A percentile compares a stretch with the other conserved stretches of the same genome.
phyloP scores from a whole-genome alignment of 1,140 invertebrate genomes.

The Aporrectodea caliginosa region DNA sequence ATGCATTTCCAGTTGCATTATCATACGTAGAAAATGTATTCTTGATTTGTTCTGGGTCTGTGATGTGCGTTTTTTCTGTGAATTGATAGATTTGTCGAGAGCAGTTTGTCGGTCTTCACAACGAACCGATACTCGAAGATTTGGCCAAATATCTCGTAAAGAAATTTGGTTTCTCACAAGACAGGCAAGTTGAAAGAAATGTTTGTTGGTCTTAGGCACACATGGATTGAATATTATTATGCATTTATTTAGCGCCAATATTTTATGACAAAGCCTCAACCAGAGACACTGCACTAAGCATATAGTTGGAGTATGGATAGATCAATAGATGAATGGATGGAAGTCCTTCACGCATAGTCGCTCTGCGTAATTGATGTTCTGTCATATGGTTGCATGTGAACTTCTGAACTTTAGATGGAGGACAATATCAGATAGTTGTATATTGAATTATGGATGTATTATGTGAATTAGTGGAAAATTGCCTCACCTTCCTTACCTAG shows the following conservation, averaged over 20 bases:
- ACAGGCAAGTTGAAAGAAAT: slow-evolving; percentile 5
- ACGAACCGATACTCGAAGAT: slow-evolving; percentile 84
- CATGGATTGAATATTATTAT: background rate
- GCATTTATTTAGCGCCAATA: background rate
- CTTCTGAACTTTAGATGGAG: background rate
- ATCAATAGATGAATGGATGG: no score
- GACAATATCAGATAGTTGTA: background rate
- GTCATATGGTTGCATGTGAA: no score
- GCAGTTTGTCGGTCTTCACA: slow-evolving; percentile 92
- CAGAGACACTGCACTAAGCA: no score
- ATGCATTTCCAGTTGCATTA: no score
- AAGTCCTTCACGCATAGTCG: no score
- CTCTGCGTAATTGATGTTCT: background rate
- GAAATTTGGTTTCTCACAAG: slow-evolving; percentile 59
- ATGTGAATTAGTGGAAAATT: background rate
- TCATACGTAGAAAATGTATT: no score
- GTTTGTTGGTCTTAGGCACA: background rate
- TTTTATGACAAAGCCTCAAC: background rate
- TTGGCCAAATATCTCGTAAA: slow-evolving; percentile 72
- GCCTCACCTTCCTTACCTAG: background rate
- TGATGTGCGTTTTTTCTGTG: slow-evolving; percentile 30
- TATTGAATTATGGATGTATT: background rate
- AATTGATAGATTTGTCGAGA: slow-evolving; percentile 75
- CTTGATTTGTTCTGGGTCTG: no score
- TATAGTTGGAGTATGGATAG: no score